Base-by-base conservation (phyloP, 1,140 invertebrate species). In the Nasonia giraulti region DNA sequence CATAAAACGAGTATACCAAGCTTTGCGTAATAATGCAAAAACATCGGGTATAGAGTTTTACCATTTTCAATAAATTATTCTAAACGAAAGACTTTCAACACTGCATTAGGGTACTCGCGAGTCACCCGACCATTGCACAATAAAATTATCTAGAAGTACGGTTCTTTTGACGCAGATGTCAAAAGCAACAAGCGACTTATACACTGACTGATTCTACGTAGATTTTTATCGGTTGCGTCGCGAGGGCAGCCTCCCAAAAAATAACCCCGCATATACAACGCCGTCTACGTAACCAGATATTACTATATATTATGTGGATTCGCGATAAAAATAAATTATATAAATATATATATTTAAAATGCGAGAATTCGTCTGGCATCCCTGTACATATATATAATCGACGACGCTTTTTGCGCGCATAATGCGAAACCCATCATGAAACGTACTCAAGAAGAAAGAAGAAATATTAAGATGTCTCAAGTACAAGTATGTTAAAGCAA, bases 341-440 rank as follows among this genome's bases (percentile, higher is more conserved):
- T 44, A 82, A 33, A 76, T 76, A 82, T 82, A 76, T 23, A 82
- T 62, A 82, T 76, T 55, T 75, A 75, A 74, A 84, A 40, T 55
- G 66, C 31, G 31, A 79, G 23, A 84, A 73, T 79, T 73, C 62
- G 68, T 50, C 82, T 79, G 75, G 75, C 75, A 73, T 73, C 68
- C 55, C 12, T 84, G 77, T 84, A 80, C 66, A 84, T 84, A 84
- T 68, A 75, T 73, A 80, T 81, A 85, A 81, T 33, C 84, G 73
- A 77, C 71, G 84, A 76, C 47, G 69, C 73, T 85, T 80, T 84
- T 84, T 74, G 83, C 77, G 77, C 77, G 44, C 76, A 71, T 83
- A 78, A 71, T 69, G 31, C 77, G 62, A 79, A 66, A 80, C 83
- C 83, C 83, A 85, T 85, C 78, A 81, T 81, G 31, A 80, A 33